Percentiles rank a stretch among this genome's conserved stretches.
These are phyloP conservation scores for Sinocyclocheilus anshuiensis DNA, from an alignment of 2,113 vertebrate genomes.

Conservation along the genomic window DNA sequence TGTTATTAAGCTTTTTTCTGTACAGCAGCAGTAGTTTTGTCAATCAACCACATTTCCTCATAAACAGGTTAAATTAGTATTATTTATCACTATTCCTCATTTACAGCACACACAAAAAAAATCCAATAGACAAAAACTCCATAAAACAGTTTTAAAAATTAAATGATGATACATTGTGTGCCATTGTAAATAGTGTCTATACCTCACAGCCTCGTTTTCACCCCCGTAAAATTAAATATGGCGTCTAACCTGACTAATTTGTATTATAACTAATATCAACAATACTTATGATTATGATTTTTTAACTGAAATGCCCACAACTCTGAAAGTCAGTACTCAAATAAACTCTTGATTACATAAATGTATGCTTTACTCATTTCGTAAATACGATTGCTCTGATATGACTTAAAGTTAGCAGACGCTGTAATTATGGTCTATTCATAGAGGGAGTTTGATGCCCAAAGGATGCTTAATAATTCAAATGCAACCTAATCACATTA, in stretches of 20 bases:
- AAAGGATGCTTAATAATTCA: conserved; percentile 50
- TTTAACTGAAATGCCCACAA: neutral
- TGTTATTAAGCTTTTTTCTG: neutral
- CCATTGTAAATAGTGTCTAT: neutral
- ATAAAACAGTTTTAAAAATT: too few relatives aligned
- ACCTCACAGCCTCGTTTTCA: neutral
- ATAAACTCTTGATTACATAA: neutral
- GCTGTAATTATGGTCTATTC: conserved; percentile 19
- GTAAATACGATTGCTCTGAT: neutral
- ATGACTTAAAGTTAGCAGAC: neutral
- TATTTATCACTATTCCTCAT: neutral
- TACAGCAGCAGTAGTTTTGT: neutral
- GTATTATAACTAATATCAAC: neutral
- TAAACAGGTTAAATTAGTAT: neutral
- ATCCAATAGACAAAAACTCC: neutral
- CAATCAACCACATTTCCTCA: neutral
- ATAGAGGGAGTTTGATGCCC: conserved; percentile 22
- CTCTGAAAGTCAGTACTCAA: neutral
- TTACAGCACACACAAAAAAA: neutral
- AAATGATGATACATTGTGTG: neutral
- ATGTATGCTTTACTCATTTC: neutral
- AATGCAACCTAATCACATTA: neutral
- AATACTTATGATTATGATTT: too few relatives aligned
- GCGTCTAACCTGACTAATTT: too few relatives aligned
- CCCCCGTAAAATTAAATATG: too few relatives aligned